These are phyloP conservation scores for Physella acuta DNA, from an alignment of 1,140 invertebrate genomes.

Conservation along the genomic window DNA sequence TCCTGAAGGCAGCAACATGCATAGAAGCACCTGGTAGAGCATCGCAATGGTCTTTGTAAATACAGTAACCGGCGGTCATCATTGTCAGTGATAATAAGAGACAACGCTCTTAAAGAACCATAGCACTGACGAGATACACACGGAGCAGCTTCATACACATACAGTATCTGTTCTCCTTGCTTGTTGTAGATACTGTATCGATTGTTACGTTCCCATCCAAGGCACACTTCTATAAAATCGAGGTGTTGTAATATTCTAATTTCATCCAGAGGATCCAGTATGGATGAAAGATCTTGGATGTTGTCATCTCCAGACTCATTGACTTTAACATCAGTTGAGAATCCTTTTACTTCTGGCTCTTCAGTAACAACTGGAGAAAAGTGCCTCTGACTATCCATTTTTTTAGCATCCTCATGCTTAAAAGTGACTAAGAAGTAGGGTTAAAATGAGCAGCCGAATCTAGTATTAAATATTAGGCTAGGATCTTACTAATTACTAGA, in stretches of 20 bases:
- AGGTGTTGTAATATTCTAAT: conserved; percentile 7
- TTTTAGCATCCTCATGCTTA: no score
- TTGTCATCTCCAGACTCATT: no score
- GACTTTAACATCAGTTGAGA: no score
- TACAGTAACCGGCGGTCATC: conserved; percentile 5
- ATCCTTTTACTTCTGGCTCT: no score
- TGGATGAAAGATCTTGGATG: no score
- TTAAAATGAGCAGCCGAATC: no score
- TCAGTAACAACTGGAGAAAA: no score
- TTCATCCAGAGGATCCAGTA: not conserved
- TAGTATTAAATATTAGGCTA: no score
- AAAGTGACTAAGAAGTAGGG: no score
- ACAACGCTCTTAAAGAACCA: conserved; percentile 2
- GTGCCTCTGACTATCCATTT: no score
- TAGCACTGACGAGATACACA: conserved; percentile 14
- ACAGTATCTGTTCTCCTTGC: conserved; percentile 24
- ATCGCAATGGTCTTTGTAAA: conserved; percentile 11
- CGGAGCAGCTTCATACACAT: conserved; percentile 27
- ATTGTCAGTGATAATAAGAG: conserved; percentile 4
- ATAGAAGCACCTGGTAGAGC: conserved; percentile 20
- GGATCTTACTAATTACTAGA: no score
- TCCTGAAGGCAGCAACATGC: conserved; percentile 23
- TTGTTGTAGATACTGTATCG: conserved; percentile 24
- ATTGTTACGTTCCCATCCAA: conserved; percentile 27
- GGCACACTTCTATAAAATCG: conserved; percentile 17